A percentile compares a stretch with the other conserved stretches of the same genome.
phyloP scores from a whole-genome alignment of 1,140 invertebrate genomes.

The Tetragonula clypearis region DNA sequence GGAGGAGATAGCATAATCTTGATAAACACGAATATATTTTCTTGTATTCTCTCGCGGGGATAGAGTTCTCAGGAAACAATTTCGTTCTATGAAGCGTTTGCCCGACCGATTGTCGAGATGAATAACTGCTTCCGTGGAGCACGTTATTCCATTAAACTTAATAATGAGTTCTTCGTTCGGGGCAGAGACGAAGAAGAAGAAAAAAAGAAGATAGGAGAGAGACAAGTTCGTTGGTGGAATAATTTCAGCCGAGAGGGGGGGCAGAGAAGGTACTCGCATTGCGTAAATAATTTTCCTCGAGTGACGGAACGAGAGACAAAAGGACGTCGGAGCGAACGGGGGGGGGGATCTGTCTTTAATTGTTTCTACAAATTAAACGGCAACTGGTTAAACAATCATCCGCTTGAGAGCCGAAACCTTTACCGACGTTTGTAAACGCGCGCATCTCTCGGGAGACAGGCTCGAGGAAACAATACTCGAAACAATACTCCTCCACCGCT shows the following conservation, averaged over 20 bases:
- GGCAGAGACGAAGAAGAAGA: background rate
- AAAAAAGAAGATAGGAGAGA: background rate
- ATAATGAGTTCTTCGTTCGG: background rate
- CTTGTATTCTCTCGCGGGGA: background rate
- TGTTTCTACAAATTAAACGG: constrained; percentile 28
- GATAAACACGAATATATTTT: constrained; percentile 29
- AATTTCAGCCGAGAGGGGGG: background rate
- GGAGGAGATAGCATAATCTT: constrained; percentile 5
- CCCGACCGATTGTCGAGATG: background rate
- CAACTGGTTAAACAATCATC: constrained; percentile 16
- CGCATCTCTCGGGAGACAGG: background rate
- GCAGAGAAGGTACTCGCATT: too few species aligned
- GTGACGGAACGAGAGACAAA: background rate
- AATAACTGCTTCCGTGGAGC: background rate
- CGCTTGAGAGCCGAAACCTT: background rate
- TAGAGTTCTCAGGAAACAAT: constrained; percentile 3
- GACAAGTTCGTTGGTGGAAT: background rate
- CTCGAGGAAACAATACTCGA: constrained; percentile 2
- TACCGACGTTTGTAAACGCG: background rate
- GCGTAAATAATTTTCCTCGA: constrained; percentile 6
- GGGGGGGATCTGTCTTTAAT: background rate
- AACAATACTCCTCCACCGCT: background rate
- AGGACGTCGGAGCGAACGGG: background rate
- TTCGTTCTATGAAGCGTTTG: background rate
- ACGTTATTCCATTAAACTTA: constrained; percentile 7